Evolutionary conservation across 2,888 invertebrate genomes (phyloP).

Genomic region (Phyllotreta cruciferae): DNA sequence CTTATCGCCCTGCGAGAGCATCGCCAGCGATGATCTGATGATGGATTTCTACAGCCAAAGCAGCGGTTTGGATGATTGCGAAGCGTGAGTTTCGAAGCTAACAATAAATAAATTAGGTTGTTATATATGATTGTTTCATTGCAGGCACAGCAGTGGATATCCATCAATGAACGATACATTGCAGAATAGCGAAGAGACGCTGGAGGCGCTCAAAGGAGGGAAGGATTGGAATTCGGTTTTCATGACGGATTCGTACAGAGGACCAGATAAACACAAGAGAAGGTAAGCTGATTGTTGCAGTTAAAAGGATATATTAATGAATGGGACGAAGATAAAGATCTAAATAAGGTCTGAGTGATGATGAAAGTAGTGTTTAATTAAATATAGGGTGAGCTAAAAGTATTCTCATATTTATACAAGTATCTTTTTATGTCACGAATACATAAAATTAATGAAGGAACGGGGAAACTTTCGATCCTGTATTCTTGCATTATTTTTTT

Average conservation of each 20-base stretch:
- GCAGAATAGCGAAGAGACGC: conserved; percentile 27
- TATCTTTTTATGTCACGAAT: too few species aligned
- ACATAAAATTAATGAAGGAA: too few species aligned
- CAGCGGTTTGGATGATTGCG: conserved; percentile 64
- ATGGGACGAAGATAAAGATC: neutral
- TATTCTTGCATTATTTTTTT: too few species aligned
- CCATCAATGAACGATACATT: conserved; percentile 64
- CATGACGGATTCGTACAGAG: conserved; percentile 29
- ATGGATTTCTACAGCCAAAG: conserved; percentile 72
- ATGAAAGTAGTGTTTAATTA: too few species aligned
- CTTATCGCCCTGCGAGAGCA: conserved; percentile 81
- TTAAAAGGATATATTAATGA: neutral
- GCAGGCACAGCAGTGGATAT: conserved; percentile 58
- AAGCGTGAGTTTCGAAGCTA: conserved; percentile 48
- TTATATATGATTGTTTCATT: conserved; percentile 23
- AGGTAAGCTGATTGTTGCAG: conserved; percentile 37
- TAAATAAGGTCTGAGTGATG: too few species aligned
- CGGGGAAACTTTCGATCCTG: too few species aligned
- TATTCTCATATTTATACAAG: too few species aligned
- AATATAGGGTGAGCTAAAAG: too few species aligned
- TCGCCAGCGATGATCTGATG: conserved; percentile 88
- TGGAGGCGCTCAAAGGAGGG: conserved; percentile 29
- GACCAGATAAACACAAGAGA: conserved; percentile 37
- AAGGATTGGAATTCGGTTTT: conserved; percentile 42
- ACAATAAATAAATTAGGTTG: too few species aligned